Evolutionary conservation across 2,113 vertebrate species (phyloP), one percentile per base, ranked within the genome.

Genomic region (Vulpes lagopus): DNA sequence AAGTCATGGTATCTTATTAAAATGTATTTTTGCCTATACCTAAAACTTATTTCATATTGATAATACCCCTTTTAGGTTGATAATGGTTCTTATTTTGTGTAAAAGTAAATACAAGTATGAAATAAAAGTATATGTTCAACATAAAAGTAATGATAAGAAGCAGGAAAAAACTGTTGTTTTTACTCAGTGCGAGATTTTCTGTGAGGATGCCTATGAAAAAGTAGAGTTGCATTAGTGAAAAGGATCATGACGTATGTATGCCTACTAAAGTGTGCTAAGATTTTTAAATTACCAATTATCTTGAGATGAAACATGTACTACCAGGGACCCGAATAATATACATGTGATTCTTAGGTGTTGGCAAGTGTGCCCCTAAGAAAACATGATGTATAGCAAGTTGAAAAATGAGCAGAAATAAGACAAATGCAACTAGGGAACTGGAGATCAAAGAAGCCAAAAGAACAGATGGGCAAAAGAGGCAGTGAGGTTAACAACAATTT

Each of bases 401-500:
- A 88, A 97, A 85, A 25, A 14, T 49, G 91, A n/a, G 67, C 60
- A 73, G 32, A 78, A 89, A 5, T 86, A 3, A 92, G 55, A 60
- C 79, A 94, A 38, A 16, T 30, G 51, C 35, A 94, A 27, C 49
- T 32, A 73, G 53, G 49, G 30, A 94, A 71, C 1, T 89, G 53
- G 35, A 82, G 25, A 30, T 19, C 5, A 9, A 78, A 82, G 43
- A 11, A 92, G 43, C 65, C 49, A 78, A 98, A 43, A 82, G 53
- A 97, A 92, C 64, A 95, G 73, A 91, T 87, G 78, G 38, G 27
- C 15, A 51, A 67, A 78, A 88, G 55, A 79, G 15, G 12, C 65
- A 76, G 8, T 17, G 15, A 76, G 7, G 4, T 83, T 80, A 43
- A 32, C 27, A 65, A 22, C 43, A 17, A 64, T n/a, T 85, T 73